Base-by-base conservation (phyloP, 2,888 invertebrate species). In the Drosophila histrio region DNA sequence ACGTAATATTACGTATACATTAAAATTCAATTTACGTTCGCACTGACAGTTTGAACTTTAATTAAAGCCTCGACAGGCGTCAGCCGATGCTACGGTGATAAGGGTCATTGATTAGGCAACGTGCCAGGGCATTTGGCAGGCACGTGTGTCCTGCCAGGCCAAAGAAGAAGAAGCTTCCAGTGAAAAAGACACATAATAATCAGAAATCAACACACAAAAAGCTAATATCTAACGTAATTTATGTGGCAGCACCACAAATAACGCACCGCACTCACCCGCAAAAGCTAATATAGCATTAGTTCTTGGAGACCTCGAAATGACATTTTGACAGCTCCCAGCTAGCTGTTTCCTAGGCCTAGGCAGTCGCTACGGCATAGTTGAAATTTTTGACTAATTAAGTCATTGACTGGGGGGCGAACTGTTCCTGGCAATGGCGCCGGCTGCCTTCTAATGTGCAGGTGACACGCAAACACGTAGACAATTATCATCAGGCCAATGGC, bases 381-480 rank as follows among this genome's bases (percentile, higher is more conserved):
- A 79, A 77, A 81, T 79, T 81, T 66, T 84, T 70, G 69, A 79
- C 85, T 82, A 82, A 82, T 84, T 82, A 82, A 82, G 81, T 62
- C 74, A 81, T 84, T 61, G 62, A 56, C 53, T 56, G 26, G 21
- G 24, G 17, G 30, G 24, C n/a, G n/a, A 17, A 32, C n/a, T 17
- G 26, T 41, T 26, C n/a, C 30, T 24, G 49, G 54, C 60, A 53
- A 41, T 57, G 26, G 34, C 19, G n/a, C 26, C 41, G 1, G 11
- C 34, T 39, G n/a, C 13, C 50, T 32, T 15, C 49, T 82, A 80
- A 73, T 84, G 66, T 67, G 50, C 68, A 47, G 64, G 65, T 66
- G 74, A 65, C 84, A 82, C 84, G 81, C 84, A 84, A 84, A 73
- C 84, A 85, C 68, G 77, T 82, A 69, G 77, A 79, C 79, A 77